Base-by-base conservation (phyloP, 2,888 invertebrate species). In the Pterostichus madidus region DNA sequence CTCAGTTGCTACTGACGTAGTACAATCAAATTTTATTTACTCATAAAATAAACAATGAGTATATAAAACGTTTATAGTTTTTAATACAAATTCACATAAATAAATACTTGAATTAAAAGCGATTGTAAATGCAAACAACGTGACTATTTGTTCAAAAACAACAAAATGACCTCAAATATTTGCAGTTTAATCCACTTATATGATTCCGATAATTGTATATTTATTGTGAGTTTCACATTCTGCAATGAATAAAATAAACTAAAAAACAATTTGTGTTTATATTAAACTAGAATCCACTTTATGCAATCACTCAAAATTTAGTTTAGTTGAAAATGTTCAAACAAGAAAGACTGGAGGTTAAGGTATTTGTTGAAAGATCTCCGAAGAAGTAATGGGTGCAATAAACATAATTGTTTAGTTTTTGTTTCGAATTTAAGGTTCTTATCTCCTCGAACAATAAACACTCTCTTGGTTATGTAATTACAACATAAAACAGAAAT, bases 401-500 rank as follows among this genome's bases (percentile, higher is more conserved):
- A 64, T 64, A 32, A 64, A 56, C 8, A 56, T 56, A 1, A 32
- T 10, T 11, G 8, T 49, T 32, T 35, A 35, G 32, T 32, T 64
- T 64, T 64, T 13, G n/a, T 35, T 64, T 13, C 6, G 8, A 64
- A 13, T 35, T 32, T 39, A 39, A 35, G 64, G 32, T 64, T n/a
- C 52, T 61, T 24, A 31, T 24, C 7, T 31, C 15, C 52, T 76
- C 32, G 17, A 32, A 53, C 17, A 76, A 76, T 53, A 76, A 76
- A 76, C 56, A 68, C 15, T 15, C 6, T 56, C 11, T 71, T 17
- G 35, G 44, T 53, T 53, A 8, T 68, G 15, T 76, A 76, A 10
- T 76, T 52, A 11, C 39, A 56, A 76, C 56, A 76, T 46, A 52
- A 76, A 76, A 15, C 76, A 76, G 76, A 76, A 53, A 39, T 35